Evolutionary conservation across 2,888 invertebrate species (phyloP).

Genomic region (Achlya flavicornis): DNA sequence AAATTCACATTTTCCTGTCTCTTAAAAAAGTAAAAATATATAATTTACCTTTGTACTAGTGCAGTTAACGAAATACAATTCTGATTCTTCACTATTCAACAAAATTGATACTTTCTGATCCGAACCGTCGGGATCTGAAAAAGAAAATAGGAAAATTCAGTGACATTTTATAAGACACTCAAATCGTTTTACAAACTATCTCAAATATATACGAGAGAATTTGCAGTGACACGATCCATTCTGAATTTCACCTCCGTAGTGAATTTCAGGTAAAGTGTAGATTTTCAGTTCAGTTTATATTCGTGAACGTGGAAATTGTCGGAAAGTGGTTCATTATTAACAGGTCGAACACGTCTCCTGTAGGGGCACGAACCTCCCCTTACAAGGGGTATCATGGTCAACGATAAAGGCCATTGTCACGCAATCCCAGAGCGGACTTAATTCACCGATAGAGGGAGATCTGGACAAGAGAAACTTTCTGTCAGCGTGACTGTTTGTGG

Average conservation of each 20-base stretch:
- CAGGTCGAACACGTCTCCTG: too few species aligned
- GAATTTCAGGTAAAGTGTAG: neutral
- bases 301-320: too few species aligned
- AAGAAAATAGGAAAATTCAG: slow-evolving; percentile 25
- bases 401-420: too few species aligned
- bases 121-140: slow-evolving; percentile 87
- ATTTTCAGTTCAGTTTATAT: neutral
- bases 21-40: too few species aligned
- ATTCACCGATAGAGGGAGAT: too few species aligned
- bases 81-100: slow-evolving; percentile 96
- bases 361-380: too few species aligned
- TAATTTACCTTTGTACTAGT: slow-evolving; percentile 86
- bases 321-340: too few species aligned
- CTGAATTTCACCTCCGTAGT: neutral
- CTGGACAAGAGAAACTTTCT: too few species aligned
- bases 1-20: too few species aligned
- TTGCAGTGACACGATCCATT: slow-evolving; percentile 4
- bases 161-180: neutral
- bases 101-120: slow-evolving; percentile 96
- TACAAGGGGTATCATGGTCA: too few species aligned
- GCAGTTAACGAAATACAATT: slow-evolving; percentile 92
- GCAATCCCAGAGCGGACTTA: too few species aligned
- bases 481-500: too few species aligned
- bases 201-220: neutral
- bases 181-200: neutral